These are phyloP conservation scores for Philaethria dido DNA, from an alignment of 2,888 invertebrate species.

Conservation along the genomic window DNA sequence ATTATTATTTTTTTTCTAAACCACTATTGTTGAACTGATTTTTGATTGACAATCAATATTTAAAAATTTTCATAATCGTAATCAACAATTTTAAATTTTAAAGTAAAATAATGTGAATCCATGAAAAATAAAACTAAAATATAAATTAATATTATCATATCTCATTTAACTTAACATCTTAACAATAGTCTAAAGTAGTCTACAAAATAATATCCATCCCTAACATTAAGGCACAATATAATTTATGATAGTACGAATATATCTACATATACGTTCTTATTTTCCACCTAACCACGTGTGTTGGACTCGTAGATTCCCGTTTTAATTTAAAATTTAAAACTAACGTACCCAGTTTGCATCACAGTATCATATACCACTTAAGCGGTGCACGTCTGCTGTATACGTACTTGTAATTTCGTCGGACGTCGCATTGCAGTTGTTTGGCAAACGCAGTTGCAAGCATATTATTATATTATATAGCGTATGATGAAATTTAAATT, in stretches of 20 bases:
- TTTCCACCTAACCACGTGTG: not conserved
- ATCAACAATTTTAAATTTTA: no score
- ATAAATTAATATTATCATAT: not conserved
- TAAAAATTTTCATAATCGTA: no score
- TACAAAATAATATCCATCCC: not conserved
- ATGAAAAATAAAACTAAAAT: not conserved
- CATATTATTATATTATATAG: constrained; percentile 17
- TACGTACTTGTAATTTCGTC: constrained; percentile 26
- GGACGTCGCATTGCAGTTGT: constrained; percentile 34
- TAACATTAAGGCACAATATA: not conserved
- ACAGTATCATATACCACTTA: constrained; percentile 25
- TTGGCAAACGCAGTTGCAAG: constrained; percentile 10
- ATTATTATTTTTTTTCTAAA: no score
- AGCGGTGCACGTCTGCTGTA: constrained; percentile 21
- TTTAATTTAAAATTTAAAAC: constrained; percentile 19
- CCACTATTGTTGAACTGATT: no score
- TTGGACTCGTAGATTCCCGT: constrained; percentile 3
- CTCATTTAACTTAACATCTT: not conserved
- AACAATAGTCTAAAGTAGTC: not conserved
- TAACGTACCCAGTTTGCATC: constrained; percentile 14
- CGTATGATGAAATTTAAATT: constrained; percentile 5
- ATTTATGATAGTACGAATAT: not conserved
- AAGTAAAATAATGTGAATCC: no score
- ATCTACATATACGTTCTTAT: not conserved
- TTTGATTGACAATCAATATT: no score